Evolutionary conservation across 2,797 vertebrate genomes (phyloP), one percentile per base, ranked within the genome.

Genomic region (Propithecus perrieri): DNA sequence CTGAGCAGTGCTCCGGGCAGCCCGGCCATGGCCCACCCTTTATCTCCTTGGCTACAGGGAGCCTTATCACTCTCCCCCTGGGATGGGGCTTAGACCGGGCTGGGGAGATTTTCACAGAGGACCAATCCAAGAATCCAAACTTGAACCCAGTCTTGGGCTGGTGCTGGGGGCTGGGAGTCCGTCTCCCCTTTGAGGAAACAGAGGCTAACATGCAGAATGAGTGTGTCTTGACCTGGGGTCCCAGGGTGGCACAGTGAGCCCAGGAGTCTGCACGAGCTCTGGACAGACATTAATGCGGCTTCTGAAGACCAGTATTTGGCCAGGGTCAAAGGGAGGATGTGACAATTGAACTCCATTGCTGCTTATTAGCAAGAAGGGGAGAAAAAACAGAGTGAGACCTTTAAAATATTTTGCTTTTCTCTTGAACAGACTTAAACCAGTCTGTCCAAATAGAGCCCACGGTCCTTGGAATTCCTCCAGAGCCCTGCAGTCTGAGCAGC

Each of bases 361-460:
- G n/a, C 90, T 87, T 81, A 2, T 46, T 72, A 28, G 69, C 7
- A n/a, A 26, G 76, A 28, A 61, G 79, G 53, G 48, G 10, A 26
- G 8, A 30, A 5, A 7, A 63, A 33, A 20, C 28, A 46, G 43
- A 72, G 57, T 1, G 0, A 67, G 89, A 78, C 53, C 80, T 67
- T 87, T 53, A 38, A 7, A 53, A n/a, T 38, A 24, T n/a, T 83
- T 71, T 18, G 80, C 59, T 55, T 75, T 79, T 59, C 50, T 81
- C 38, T 55, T 59, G 46, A 28, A 74, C 30, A 33, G 53, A 79
- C 94, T 53, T 43, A 80, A 89, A 17, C 63, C 46, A 41, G 41
- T 85, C 43, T 89, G 75, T 97, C 89, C n/a, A 94, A 95, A 89
- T 18, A 95, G 38, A 91, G 59, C 61, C 92, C 24, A 0, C 0